phyloP scores from a whole-genome alignment of 2,797 vertebrate species.

The Delichon dasypus region DNA sequence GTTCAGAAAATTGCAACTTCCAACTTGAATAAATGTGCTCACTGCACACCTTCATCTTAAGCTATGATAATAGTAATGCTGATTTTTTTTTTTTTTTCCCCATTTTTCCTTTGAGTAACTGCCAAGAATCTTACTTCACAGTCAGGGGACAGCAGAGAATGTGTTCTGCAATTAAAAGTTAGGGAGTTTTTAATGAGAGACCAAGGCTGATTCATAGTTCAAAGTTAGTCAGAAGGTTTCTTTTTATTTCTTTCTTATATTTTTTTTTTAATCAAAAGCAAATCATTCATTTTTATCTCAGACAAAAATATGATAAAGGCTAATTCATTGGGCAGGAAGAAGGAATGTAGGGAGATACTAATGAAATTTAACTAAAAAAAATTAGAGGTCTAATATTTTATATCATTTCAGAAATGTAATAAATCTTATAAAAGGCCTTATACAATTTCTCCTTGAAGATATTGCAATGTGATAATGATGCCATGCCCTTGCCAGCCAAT shows the following conservation, averaged over 20 bases:
- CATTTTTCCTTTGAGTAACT: constrained; percentile 20
- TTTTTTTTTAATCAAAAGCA: constrained; percentile 44
- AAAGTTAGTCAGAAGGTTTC: constrained; percentile 28
- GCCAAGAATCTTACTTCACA: not conserved
- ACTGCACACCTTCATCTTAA: not conserved
- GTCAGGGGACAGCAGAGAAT: constrained; percentile 14
- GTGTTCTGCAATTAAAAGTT: constrained; percentile 48
- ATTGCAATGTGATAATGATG: constrained; percentile 55
- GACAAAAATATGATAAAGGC: constrained; percentile 52
- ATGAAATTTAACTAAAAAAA: constrained; percentile 41
- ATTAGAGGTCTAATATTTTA: constrained; percentile 50
- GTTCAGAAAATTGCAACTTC: not conserved
- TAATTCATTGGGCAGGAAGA: constrained; percentile 40
- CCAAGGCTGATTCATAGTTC: constrained; percentile 21
- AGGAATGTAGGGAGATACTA: constrained; percentile 33
- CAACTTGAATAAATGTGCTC: not conserved
- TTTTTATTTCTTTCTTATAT: not conserved
- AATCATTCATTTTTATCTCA: constrained; percentile 52
- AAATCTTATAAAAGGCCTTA: constrained; percentile 53
- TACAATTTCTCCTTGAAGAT: constrained; percentile 64
- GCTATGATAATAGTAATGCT: not conserved
- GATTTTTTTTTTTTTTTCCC: not conserved
- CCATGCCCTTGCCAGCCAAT: constrained; percentile 56
- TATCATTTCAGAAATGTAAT: constrained; percentile 57
- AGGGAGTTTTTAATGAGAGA: constrained; percentile 55